A percentile compares a stretch with the other conserved stretches of the same genome.
Conservation (phyloP, 2,888 invertebrate genomes). For the Rotaria sp. region DNA sequence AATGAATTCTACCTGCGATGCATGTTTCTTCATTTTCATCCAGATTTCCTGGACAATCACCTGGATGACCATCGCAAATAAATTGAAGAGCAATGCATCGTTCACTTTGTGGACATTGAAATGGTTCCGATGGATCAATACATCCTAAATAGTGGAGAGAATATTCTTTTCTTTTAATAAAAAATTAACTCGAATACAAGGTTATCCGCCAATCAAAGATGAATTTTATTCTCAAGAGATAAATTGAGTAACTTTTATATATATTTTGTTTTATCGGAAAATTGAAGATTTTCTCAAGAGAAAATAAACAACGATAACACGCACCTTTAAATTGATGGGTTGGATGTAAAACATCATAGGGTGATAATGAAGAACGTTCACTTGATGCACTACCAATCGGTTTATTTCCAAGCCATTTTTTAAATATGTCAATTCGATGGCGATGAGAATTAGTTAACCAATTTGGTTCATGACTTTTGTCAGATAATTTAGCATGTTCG, state of each 20-base stretch:
- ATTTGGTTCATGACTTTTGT: neutral
- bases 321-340: neutral
- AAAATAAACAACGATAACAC: neutral
- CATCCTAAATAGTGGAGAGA: conserved; percentile 29
- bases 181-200: neutral
- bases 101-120: conserved; percentile 39
- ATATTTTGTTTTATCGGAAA: neutral
- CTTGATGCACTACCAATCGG: too few relatives aligned
- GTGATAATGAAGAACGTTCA: neutral
- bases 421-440: neutral
- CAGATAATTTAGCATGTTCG: too few relatives aligned
- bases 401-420: conserved; percentile 19
- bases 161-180: too few relatives aligned
- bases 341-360: neutral
- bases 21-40: conserved; percentile 40
- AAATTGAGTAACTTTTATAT: neutral
- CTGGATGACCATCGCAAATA: conserved; percentile 38
- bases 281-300: neutral
- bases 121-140: conserved; percentile 38
- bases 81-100: conserved; percentile 38
- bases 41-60: conserved; percentile 39
- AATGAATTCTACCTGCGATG: conserved; percentile 29
- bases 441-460: neutral
- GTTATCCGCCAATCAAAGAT: neutral
- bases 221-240: neutral